Conservation (phyloP, 2,113 vertebrate genomes). For the Mastomys coucha region DNA sequence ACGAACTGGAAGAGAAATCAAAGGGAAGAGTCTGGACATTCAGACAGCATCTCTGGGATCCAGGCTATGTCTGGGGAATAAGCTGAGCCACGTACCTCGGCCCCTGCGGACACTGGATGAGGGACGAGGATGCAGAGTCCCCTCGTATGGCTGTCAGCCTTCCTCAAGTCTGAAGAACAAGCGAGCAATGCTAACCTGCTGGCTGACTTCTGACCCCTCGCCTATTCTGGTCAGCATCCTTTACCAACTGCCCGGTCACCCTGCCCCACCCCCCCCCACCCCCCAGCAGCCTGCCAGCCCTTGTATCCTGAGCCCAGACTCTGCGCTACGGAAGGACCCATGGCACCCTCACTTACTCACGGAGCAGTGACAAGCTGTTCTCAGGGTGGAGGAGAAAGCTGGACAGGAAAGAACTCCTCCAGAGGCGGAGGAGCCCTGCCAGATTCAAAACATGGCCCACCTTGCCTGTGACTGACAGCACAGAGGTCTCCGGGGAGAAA, state of each 20-base stretch:
- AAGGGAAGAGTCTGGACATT: background rate
- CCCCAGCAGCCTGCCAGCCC: fast-evolving
- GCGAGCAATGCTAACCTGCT: background rate
- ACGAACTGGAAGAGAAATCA: background rate
- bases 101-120: fast-evolving
- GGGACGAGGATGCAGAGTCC: background rate
- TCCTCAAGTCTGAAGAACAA: no score
- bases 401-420: background rate
- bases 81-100: fast-evolving
- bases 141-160: fast-evolving
- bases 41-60: background rate
- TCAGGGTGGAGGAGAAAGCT: background rate
- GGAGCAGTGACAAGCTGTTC: no score
- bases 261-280: background rate
- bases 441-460: background rate
- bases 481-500: background rate
- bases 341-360: background rate
- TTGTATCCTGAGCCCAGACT: background rate
- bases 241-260: no score
- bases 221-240: background rate
- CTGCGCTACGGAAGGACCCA: background rate
- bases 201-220: fast-evolving
- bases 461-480: fast-evolving
- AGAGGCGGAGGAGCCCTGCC: fast-evolving
- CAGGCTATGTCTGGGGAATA: fast-evolving